Evolutionary conservation across 2,797 vertebrate species (phyloP).

Genomic region (Pseudocheirus occidentalis): DNA sequence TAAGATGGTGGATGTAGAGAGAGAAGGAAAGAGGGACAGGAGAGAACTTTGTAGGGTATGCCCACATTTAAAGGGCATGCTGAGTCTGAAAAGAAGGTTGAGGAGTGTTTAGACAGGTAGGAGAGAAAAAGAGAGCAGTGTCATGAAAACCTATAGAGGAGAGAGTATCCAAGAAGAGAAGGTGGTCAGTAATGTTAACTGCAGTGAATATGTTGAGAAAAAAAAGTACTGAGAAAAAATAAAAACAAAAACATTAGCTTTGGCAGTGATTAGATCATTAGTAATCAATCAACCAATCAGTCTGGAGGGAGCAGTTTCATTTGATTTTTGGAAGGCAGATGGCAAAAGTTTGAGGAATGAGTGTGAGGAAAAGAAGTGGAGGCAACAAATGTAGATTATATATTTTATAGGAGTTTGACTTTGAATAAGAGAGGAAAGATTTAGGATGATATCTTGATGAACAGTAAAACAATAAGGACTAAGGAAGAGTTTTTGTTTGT

Average conservation of each 20-base stretch:
- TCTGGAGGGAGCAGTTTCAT: background rate
- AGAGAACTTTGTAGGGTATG: background rate
- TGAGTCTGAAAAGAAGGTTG: background rate
- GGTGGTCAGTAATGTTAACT: background rate
- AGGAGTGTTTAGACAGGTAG: background rate
- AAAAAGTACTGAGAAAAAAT: background rate
- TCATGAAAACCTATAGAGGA: background rate
- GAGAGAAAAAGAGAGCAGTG: background rate
- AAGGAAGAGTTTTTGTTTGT: background rate
- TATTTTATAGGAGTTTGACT: background rate
- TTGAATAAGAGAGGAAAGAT: background rate
- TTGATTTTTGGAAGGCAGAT: background rate
- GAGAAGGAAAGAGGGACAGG: background rate
- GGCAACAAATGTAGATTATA: background rate
- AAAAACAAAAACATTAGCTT: background rate
- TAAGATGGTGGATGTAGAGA: background rate
- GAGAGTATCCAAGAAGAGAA: background rate
- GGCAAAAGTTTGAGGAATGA: background rate
- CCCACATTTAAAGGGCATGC: background rate
- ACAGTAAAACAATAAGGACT: background rate
- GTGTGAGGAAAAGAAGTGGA: background rate
- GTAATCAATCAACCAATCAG: background rate
- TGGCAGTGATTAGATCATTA: background rate
- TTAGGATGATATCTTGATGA: background rate
- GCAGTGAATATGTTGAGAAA: background rate